Conservation (phyloP, 2,888 invertebrate species). For the Cosmia trapezina region DNA sequence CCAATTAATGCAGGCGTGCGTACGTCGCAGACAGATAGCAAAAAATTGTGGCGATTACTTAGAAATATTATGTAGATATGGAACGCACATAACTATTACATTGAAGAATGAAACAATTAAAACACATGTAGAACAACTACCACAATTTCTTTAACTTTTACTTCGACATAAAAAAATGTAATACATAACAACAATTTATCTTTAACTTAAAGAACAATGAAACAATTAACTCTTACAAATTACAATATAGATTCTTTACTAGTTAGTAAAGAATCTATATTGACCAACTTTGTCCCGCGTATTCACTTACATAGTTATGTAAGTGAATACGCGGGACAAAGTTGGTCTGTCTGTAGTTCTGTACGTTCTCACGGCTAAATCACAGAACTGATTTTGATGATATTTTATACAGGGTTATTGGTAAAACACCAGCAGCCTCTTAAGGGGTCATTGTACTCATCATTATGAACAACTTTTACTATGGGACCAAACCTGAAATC, state of each 20-base stretch:
- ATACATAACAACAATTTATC: not conserved
- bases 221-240: slow-evolving; percentile 23
- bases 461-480: too few relatives aligned
- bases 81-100: not conserved
- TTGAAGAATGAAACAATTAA: not conserved
- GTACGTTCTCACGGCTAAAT: not conserved
- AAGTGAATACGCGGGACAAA: too few relatives aligned
- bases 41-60: not conserved
- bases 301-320: too few relatives aligned
- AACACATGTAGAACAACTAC: too few relatives aligned
- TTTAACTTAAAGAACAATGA: slow-evolving; percentile 32
- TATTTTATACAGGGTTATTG: not conserved
- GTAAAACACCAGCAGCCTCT: too few relatives aligned
- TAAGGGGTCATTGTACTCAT: too few relatives aligned
- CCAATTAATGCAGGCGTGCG: slow-evolving; percentile 14
- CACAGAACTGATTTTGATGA: not conserved
- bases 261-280: too few relatives aligned
- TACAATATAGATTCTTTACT: slow-evolving; percentile 24
- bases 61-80: not conserved
- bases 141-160: too few relatives aligned
- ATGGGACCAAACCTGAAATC: too few relatives aligned
- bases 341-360: not conserved
- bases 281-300: too few relatives aligned
- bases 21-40: not conserved
- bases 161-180: not conserved